Conservation (phyloP, 2,888 invertebrate genomes). For the Catocala fraxini region DNA sequence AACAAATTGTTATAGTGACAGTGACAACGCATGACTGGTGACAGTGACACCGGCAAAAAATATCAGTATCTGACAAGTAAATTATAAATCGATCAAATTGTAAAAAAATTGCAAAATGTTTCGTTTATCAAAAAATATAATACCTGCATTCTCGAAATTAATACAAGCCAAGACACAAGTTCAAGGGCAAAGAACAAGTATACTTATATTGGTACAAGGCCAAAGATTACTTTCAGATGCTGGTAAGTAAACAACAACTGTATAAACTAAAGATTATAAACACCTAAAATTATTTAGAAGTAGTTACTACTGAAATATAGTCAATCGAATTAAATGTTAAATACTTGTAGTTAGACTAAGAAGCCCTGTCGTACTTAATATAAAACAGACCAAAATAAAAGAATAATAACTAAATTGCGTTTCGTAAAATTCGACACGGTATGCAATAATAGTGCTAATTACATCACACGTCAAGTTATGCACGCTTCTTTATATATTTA, state of each 20-base stretch:
- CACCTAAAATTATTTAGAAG: too few relatives aligned
- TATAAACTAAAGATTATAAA: too few relatives aligned
- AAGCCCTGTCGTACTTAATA: too few relatives aligned
- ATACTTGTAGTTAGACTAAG: too few relatives aligned
- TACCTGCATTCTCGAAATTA: slow-evolving; percentile 62
- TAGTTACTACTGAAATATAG: too few relatives aligned
- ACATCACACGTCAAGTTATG: neutral
- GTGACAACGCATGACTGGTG: too few relatives aligned
- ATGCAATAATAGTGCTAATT: slow-evolving; percentile 2
- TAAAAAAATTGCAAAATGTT: slow-evolving; percentile 64
- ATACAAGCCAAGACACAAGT: slow-evolving; percentile 52
- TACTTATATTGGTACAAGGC: slow-evolving; percentile 61
- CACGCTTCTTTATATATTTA: neutral
- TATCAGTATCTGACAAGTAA: neutral
- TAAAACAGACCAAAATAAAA: too few relatives aligned
- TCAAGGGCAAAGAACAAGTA: slow-evolving; percentile 60
- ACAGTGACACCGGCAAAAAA: too few relatives aligned
- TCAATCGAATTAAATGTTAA: too few relatives aligned
- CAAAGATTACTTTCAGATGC: slow-evolving; percentile 64
- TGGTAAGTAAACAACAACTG: slow-evolving; percentile 61
- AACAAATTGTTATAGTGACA: neutral
- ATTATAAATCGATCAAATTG: slow-evolving; percentile 24
- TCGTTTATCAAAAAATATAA: slow-evolving; percentile 67
- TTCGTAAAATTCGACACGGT: neutral
- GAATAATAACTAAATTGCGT: too few relatives aligned